These are phyloP conservation scores for Martes martes DNA, from an alignment of 2,113 vertebrate genomes.

Conservation along the genomic window DNA sequence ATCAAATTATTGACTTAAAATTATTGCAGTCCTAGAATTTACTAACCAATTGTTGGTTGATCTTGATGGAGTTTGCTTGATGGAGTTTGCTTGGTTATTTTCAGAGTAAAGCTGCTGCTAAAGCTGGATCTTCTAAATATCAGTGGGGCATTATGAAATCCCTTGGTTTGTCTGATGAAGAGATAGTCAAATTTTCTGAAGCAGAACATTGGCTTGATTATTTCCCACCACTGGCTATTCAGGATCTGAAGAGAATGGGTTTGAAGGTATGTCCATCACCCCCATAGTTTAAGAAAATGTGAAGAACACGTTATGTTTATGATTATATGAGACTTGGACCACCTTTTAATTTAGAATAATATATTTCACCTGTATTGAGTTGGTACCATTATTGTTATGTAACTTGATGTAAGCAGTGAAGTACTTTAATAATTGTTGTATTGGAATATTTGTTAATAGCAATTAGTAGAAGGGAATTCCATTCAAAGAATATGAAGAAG, in stretches of 20 bases:
- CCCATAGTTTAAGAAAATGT: neutral
- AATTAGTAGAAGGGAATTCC: conserved; percentile 21
- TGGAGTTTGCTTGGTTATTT: conserved; percentile 40
- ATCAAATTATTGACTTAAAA: conserved; percentile 3
- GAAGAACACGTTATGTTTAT: neutral
- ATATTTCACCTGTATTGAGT: neutral
- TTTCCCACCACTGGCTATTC: conserved; percentile 93
- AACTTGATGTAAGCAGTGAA: neutral
- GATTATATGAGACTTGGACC: neutral
- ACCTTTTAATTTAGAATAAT: conserved; percentile 32
- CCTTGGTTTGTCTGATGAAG: conserved; percentile 91
- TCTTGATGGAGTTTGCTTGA: conserved; percentile 4
- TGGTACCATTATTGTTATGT: neutral
- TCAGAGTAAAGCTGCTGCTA: conserved; percentile 96
- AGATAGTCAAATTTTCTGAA: conserved; percentile 91
- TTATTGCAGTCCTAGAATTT: conserved; percentile 22
- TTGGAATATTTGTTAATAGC: neutral
- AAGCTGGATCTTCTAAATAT: conserved; percentile 89
- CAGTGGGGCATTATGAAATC: conserved; percentile 98
- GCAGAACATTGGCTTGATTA: conserved; percentile 97
- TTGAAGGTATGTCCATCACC: conserved; percentile 87
- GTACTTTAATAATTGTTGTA: neutral
- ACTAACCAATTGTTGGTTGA: neutral
- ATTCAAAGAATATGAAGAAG: conserved; percentile 25
- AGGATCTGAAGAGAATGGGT: conserved; percentile 95